These are phyloP conservation scores for Holcopasites calliopsidis DNA, from an alignment of 1,140 invertebrate genomes.

Conservation along the genomic window DNA sequence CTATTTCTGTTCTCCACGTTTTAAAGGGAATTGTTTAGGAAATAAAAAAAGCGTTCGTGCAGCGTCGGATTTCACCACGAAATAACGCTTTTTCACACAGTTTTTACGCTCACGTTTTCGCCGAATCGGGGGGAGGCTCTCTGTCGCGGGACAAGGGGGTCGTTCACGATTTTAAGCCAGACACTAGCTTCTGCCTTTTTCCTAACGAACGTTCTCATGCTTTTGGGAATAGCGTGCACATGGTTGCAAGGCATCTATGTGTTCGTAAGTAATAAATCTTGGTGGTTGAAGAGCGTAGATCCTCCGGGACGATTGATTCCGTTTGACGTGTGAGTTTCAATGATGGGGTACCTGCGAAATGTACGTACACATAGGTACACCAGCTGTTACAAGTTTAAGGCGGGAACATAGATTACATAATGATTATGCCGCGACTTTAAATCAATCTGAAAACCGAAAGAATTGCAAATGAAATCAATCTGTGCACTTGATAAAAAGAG, in stretches of 20 bases:
- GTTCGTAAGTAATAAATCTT: slow-evolving; percentile 7
- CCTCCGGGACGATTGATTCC: neutral
- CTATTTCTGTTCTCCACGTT: slow-evolving; percentile 28
- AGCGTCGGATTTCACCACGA: slow-evolving; percentile 77
- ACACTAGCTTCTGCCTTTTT: slow-evolving; percentile 9
- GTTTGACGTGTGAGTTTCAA: neutral
- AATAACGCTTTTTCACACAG: slow-evolving; percentile 80
- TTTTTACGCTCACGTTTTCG: slow-evolving; percentile 70
- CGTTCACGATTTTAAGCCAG: slow-evolving; percentile 27
- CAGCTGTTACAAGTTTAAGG: too few relatives aligned
- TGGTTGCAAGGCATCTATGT: neutral
- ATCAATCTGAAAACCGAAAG: too few relatives aligned
- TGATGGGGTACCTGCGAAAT: neutral
- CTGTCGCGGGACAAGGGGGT: slow-evolving; percentile 33
- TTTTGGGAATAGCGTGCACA: neutral
- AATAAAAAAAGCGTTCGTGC: slow-evolving; percentile 57
- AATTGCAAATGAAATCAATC: neutral
- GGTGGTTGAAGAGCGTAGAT: neutral
- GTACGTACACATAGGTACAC: neutral
- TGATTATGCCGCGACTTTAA: too few relatives aligned
- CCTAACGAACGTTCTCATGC: slow-evolving; percentile 74
- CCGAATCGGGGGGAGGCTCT: slow-evolving; percentile 49
- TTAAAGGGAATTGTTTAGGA: slow-evolving; percentile 25
- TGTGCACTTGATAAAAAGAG: too few relatives aligned
- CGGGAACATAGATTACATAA: too few relatives aligned